phyloP scores from a whole-genome alignment of 2,888 invertebrate species.

The Mongoloraphidia duomilia region DNA sequence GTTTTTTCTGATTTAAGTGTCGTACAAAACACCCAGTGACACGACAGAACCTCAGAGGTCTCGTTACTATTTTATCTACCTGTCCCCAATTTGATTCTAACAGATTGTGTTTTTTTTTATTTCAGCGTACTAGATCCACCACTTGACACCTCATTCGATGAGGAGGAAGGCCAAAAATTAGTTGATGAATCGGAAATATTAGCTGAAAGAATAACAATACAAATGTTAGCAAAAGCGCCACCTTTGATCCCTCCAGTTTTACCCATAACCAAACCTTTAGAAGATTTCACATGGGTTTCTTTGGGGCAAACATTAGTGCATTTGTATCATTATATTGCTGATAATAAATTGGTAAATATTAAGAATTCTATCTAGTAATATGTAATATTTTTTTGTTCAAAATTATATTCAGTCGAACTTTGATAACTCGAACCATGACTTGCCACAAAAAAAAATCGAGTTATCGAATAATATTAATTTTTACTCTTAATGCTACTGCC shows the following conservation, averaged over 20 bases:
- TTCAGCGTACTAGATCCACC: constrained; percentile 31
- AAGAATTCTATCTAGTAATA: background rate
- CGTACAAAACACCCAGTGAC: no score
- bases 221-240: constrained; percentile 35
- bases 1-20: no score
- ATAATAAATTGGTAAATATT: constrained; percentile 34
- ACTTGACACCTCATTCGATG: constrained; percentile 33
- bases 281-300: constrained; percentile 46
- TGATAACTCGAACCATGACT: no score
- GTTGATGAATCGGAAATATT: constrained; percentile 43
- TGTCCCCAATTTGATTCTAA: no score
- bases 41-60: no score
- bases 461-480: no score
- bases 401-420: no score
- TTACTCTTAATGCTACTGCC: no score
- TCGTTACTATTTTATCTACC: no score
- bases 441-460: no score
- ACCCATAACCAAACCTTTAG: constrained; percentile 41
- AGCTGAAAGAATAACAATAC: constrained; percentile 36
- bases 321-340: constrained; percentile 47
- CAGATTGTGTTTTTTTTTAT: background rate
- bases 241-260: constrained; percentile 38
- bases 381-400: background rate
- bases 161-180: constrained; percentile 36
- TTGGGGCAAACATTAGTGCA: constrained; percentile 49